Conservation (phyloP, 2,888 invertebrate species). For the Caenorhabditis sp. region DNA sequence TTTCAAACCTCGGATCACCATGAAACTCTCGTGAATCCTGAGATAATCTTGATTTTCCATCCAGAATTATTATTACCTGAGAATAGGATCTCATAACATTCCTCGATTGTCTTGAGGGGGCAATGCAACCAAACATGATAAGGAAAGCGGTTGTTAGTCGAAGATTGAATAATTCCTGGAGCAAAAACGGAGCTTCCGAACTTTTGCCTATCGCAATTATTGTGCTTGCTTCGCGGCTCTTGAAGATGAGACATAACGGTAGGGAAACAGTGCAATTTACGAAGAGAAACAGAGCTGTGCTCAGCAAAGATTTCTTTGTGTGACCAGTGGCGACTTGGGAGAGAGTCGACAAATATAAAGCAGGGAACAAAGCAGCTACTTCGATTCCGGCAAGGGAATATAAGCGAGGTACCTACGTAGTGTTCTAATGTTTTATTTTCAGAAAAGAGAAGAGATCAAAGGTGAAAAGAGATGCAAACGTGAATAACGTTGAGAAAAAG, state of each 20-base stretch:
- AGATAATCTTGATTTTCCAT: too few species aligned
- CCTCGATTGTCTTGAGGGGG: conserved; percentile 52
- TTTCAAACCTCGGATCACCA: conserved; percentile 57
- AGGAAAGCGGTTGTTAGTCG: too few species aligned
- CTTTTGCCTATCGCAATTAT: conserved; percentile 11
- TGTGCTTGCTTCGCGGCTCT: conserved; percentile 47
- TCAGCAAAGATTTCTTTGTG: conserved; percentile 49
- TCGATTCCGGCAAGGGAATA: conserved; percentile 6
- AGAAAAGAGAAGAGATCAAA: conserved; percentile 40
- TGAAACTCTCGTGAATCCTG: conserved; percentile 64
- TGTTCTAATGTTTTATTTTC: conserved; percentile 28
- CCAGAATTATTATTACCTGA: conserved; percentile 32
- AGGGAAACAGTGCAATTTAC: conserved; percentile 44
- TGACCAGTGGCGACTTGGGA: conserved; percentile 49
- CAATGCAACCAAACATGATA: conserved; percentile 66
- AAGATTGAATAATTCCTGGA: conserved; percentile 19
- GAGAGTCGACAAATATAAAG: conserved; percentile 42
- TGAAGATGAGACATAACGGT: conserved; percentile 42
- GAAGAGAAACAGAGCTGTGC: conserved; percentile 25
- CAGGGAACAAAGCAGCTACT: conserved; percentile 3
- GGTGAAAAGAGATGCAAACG: conserved; percentile 41
- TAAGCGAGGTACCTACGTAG: neutral
- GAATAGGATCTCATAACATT: conserved; percentile 56
- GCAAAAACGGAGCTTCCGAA: conserved; percentile 20
- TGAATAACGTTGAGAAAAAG: conserved; percentile 26